A percentile compares a stretch with the other conserved stretches of the same genome.
Evolutionary conservation across 2,888 invertebrate species (phyloP).

Genomic region (Tricholauxania praeusta): DNA sequence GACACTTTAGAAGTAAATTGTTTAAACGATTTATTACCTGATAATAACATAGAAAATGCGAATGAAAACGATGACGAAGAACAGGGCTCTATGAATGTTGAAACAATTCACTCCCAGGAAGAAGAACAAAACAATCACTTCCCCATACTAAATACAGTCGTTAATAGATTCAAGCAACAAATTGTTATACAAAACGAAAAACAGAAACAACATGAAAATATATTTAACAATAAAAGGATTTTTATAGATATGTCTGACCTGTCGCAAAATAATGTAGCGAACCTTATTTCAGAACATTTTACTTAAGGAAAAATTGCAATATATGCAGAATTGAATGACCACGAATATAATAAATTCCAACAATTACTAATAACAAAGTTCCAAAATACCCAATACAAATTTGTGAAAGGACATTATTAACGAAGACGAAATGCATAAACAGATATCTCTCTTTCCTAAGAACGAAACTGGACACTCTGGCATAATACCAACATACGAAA

Average conservation of each 20-base stretch:
- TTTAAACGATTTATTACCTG: too few species aligned
- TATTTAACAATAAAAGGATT: constrained; percentile 18
- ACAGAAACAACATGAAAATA: not conserved
- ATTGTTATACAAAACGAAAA: constrained; percentile 15
- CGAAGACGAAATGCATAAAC: constrained; percentile 40
- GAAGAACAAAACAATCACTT: constrained; percentile 5
- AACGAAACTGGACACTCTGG: constrained; percentile 47
- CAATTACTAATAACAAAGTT: constrained; percentile 37
- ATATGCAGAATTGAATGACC: constrained; percentile 38
- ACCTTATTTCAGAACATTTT: constrained; percentile 32
- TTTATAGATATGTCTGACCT: constrained; percentile 28
- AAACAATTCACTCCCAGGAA: constrained; percentile 26
- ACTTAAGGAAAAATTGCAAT: constrained; percentile 34
- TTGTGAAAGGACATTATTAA: constrained; percentile 41
- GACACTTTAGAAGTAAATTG: too few species aligned
- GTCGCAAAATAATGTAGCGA: constrained; percentile 17
- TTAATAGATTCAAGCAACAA: constrained; percentile 31
- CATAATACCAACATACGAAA: constrained; percentile 42
- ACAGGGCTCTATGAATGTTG: not conserved
- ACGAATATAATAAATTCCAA: constrained; percentile 34
- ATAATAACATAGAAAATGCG: too few species aligned
- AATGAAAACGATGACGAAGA: not conserved
- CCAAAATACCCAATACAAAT: constrained; percentile 23
- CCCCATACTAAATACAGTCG: not conserved
- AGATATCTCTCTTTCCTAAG: constrained; percentile 43